Evolutionary conservation across 2,888 invertebrate genomes (phyloP).

Genomic region (Nasonia oneida): DNA sequence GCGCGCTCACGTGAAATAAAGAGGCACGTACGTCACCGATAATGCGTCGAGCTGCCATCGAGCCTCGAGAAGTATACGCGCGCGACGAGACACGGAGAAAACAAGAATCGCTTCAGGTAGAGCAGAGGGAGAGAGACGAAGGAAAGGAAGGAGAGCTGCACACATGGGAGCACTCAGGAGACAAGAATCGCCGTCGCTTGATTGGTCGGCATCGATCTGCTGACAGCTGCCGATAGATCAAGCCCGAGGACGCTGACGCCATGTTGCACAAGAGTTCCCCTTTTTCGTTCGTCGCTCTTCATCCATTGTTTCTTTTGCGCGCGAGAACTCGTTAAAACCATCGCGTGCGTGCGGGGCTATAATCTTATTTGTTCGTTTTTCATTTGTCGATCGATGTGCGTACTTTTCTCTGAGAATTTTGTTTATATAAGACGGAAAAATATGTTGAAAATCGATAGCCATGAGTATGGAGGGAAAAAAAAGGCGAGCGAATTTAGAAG

Average conservation of each 20-base stretch:
- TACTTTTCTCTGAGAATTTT: too few species aligned
- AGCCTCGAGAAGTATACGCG: slow-evolving; percentile 46
- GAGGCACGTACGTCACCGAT: slow-evolving; percentile 58
- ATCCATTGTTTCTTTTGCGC: slow-evolving; percentile 24
- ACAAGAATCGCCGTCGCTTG: slow-evolving; percentile 64
- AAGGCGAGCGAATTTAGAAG: neutral
- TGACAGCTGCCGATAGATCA: slow-evolving; percentile 70
- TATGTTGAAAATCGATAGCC: neutral
- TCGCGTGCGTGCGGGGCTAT: neutral
- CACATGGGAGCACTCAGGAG: slow-evolving; percentile 63
- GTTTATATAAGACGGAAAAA: neutral
- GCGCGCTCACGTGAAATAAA: slow-evolving; percentile 55
- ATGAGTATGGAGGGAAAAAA: neutral
- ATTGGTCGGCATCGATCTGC: slow-evolving; percentile 71
- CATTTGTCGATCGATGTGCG: neutral
- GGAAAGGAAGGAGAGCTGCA: neutral
- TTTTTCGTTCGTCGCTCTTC: slow-evolving; percentile 48
- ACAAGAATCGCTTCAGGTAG: slow-evolving; percentile 49
- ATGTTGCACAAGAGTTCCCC: slow-evolving; percentile 58
- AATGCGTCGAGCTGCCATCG: slow-evolving; percentile 56
- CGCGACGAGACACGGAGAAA: slow-evolving; percentile 50
- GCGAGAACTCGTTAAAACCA: neutral
- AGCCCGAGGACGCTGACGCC: slow-evolving; percentile 66
- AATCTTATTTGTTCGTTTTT: neutral
- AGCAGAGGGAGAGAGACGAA: slow-evolving; percentile 4